These are phyloP conservation scores for Panurus biarmicus DNA, from an alignment of 2,113 vertebrate genomes.

Conservation along the genomic window DNA sequence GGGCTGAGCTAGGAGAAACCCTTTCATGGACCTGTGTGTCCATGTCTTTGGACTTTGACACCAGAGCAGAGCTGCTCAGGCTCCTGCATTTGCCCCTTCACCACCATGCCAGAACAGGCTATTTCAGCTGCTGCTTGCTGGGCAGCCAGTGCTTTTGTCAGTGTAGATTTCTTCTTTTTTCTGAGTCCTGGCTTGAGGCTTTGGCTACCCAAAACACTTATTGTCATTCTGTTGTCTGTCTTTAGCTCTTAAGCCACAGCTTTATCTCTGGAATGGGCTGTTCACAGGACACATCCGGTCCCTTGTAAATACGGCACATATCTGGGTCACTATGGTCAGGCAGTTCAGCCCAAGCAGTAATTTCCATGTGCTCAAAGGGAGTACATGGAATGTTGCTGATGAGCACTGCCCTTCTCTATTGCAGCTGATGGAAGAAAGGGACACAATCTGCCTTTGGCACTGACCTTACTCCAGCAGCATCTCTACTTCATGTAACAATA, in stretches of 20 bases:
- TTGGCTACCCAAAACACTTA: not conserved
- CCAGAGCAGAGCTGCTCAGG: not conserved
- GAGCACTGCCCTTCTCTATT: not conserved
- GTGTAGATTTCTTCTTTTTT: not conserved
- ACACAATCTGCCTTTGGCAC: not conserved
- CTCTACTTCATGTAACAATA: not conserved
- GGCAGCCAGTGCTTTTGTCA: not conserved
- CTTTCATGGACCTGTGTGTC: accelerated
- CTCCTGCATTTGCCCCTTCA: not conserved
- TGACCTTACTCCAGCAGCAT: not conserved
- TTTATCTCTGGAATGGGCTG: not conserved
- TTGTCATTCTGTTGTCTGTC: not conserved
- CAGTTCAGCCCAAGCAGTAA: not conserved
- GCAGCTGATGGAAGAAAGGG: not conserved
- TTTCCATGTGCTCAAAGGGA: not conserved
- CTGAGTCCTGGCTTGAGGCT: not conserved
- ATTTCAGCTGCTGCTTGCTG: not conserved
- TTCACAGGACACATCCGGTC: not conserved
- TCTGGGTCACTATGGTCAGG: not conserved
- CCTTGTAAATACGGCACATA: not conserved
- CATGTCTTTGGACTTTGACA: too few relatives aligned
- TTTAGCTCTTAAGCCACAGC: not conserved
- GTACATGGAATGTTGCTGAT: not conserved
- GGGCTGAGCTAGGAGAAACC: not conserved
- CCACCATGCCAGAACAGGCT: not conserved